Evolutionary conservation across 2,888 invertebrate species (phyloP).

Genomic region (Apodemia arnacis): DNA sequence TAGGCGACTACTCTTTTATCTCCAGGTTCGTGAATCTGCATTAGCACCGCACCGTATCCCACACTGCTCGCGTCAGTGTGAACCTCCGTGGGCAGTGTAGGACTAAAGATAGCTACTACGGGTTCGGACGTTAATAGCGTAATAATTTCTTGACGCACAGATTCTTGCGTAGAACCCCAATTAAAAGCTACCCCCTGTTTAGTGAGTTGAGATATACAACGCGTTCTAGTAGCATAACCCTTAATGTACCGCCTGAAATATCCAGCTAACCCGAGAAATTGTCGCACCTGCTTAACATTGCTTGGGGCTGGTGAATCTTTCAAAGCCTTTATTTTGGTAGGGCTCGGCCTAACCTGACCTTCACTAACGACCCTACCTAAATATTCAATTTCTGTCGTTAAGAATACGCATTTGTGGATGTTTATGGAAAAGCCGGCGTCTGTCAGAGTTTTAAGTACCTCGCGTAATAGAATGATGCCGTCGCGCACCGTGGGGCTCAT

Average conservation of each 20-base stretch:
- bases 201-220: background rate
- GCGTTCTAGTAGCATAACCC: conserved; percentile 35
- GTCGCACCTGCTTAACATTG: conserved; percentile 61
- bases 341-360: conserved; percentile 69
- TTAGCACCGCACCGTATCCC: background rate
- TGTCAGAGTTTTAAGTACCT: conserved; percentile 61
- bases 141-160: conserved; percentile 14
- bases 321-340: conserved; percentile 48
- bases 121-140: conserved; percentile 7
- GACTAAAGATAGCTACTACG: conserved; percentile 12
- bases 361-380: conserved; percentile 59
- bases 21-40: background rate
- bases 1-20: conserved; percentile 56
- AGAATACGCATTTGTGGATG: conserved; percentile 67
- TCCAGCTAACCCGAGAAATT: conserved; percentile 68
- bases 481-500: conserved; percentile 49
- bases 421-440: conserved; percentile 73
- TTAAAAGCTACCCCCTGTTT: background rate
- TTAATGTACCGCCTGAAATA: conserved; percentile 71
- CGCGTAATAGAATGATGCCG: conserved; percentile 41
- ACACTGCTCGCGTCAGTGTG: conserved; percentile 21
- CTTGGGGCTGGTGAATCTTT: conserved; percentile 30
- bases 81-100: background rate
- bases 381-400: conserved; percentile 67
- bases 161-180: background rate